Evolutionary conservation across 2,888 invertebrate species (phyloP).

Genomic region (Latrodectus elegans): DNA sequence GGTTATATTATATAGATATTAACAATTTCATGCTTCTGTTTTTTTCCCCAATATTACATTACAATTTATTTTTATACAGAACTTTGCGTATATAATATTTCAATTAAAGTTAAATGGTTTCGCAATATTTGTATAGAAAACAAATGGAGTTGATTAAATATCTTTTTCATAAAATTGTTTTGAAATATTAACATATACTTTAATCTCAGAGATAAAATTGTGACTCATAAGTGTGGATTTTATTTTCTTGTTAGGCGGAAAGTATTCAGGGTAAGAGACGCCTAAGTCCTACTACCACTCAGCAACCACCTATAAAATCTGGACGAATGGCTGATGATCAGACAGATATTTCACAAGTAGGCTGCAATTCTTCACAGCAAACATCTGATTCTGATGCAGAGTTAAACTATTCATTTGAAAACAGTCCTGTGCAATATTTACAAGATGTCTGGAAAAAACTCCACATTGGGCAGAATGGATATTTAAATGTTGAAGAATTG

Average conservation of each 20-base stretch:
- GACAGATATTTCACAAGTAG: not conserved
- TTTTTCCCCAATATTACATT: too few relatives aligned
- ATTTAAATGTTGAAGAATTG: slow-evolving; percentile 81
- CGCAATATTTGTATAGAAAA: too few relatives aligned
- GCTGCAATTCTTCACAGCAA: not conserved
- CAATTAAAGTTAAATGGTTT: too few relatives aligned
- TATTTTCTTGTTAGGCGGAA: slow-evolving; percentile 35
- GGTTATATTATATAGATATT: too few relatives aligned
- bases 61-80: too few relatives aligned
- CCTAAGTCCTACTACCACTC: slow-evolving; percentile 51
- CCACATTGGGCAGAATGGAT: slow-evolving; percentile 80
- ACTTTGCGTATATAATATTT: too few relatives aligned
- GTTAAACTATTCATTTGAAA: slow-evolving; percentile 52
- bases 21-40: too few relatives aligned
- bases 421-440: slow-evolving; percentile 78
- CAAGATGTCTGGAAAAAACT: slow-evolving; percentile 81
- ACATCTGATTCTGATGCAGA: slow-evolving; percentile 51
- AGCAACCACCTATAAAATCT: slow-evolving; percentile 61
- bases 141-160: too few relatives aligned
- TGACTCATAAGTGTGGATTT: not conserved
- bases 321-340: slow-evolving; percentile 44
- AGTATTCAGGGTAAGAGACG: slow-evolving; percentile 52
- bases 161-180: too few relatives aligned
- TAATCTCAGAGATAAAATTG: not conserved
- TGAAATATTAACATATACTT: too few relatives aligned